phyloP scores from a whole-genome alignment of 2,113 vertebrate genomes.

The Elgaria multicarinata region DNA sequence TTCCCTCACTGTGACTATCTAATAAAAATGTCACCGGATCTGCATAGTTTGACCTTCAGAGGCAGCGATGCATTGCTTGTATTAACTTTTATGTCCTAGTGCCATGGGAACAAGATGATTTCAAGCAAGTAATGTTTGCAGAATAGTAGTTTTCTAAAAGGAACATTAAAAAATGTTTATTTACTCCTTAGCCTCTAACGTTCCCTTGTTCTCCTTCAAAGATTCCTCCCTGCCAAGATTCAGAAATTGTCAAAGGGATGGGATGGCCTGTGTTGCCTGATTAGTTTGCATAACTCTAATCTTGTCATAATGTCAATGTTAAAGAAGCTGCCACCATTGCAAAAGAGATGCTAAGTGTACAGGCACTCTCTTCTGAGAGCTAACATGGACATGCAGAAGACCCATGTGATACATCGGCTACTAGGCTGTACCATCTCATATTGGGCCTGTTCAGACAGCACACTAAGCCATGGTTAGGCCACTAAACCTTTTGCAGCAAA shows the following conservation, averaged over 20 bases:
- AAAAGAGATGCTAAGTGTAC: not conserved
- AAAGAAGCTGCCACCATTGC: not conserved
- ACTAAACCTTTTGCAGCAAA: no score
- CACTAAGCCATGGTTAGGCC: no score
- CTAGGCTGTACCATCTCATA: not conserved
- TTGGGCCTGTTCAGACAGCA: no score
- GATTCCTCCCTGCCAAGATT: not conserved
- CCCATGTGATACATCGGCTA: not conserved
- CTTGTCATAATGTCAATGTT: not conserved
- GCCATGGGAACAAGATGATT: not conserved
- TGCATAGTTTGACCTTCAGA: slow-evolving; percentile 8
- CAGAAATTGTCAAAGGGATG: not conserved
- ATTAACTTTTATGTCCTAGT: not conserved
- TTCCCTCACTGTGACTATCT: not conserved
- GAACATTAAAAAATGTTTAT: slow-evolving; percentile 8
- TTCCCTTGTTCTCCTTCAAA: not conserved
- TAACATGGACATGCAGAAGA: no score
- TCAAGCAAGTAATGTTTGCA: not conserved
- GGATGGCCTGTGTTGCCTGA: not conserved
- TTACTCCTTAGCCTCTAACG: not conserved
- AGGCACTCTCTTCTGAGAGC: not conserved
- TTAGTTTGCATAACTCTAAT: not conserved
- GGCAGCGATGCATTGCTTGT: not conserved
- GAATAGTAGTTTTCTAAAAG: not conserved
- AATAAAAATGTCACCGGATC: not conserved